A percentile compares a stretch with the other conserved stretches of the same genome.
phyloP scores from a whole-genome alignment of 2,113 vertebrate species.

The Trinectes maculatus region DNA sequence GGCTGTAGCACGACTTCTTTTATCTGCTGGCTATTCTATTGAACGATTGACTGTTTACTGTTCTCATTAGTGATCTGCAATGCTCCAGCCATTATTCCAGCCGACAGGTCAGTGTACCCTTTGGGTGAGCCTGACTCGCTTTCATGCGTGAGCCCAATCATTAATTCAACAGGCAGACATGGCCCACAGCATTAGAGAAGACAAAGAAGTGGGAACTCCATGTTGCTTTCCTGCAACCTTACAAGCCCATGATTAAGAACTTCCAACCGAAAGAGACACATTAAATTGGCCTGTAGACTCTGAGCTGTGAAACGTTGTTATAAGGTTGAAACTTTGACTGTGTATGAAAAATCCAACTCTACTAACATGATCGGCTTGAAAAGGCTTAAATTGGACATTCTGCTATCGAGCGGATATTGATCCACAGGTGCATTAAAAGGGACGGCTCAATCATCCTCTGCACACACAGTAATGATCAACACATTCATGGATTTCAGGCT shows the following conservation, averaged over 20 bases:
- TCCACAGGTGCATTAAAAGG: conserved; percentile 14
- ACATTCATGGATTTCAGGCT: conserved; percentile 16
- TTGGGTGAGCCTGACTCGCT: conserved; percentile 65
- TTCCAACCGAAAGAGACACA: conserved; percentile 39
- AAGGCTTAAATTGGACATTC: conserved; percentile 18
- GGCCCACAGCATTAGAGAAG: conserved; percentile 60
- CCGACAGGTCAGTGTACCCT: conserved; percentile 73
- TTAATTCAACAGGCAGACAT: conserved; percentile 71
- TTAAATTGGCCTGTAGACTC: conserved; percentile 35
- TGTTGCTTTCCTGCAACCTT: conserved; percentile 52
- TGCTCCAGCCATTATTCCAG: conserved; percentile 74
- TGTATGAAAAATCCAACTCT: conserved; percentile 2
- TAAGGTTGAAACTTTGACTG: no score
- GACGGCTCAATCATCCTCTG: conserved; percentile 27
- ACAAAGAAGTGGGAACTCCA: conserved; percentile 52
- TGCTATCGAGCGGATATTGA: conserved; percentile 24
- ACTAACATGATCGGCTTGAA: conserved; percentile 4
- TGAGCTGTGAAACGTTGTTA: conserved; percentile 26
- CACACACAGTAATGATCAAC: background rate
- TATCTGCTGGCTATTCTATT: conserved; percentile 46
- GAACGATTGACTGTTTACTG: conserved; percentile 71
- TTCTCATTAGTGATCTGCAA: conserved; percentile 73
- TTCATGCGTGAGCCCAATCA: conserved; percentile 65
- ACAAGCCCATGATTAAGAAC: conserved; percentile 59
- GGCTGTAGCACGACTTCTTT: conserved; percentile 28